phyloP scores from a whole-genome alignment of 2,797 vertebrate genomes.

The Botia almorhae region DNA sequence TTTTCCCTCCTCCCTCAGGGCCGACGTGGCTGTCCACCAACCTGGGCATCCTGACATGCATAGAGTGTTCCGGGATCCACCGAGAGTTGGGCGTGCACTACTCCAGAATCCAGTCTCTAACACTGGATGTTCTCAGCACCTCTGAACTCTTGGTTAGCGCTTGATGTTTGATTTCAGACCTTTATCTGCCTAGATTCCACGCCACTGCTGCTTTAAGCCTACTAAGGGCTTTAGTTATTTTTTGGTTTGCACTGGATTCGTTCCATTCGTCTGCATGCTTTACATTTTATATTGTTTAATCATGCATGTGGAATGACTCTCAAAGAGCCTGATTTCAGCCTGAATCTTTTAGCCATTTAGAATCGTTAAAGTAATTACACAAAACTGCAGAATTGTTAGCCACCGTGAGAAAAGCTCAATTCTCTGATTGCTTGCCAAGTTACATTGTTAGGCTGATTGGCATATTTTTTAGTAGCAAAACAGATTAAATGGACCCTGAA shows the following conservation, averaged over 20 bases:
- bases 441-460: constrained; percentile 27
- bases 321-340: too few relatives aligned
- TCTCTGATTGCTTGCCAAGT: constrained; percentile 5
- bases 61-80: constrained; percentile 98
- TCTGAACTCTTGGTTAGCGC: constrained; percentile 93
- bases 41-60: constrained; percentile 95
- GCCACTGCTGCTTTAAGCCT: background rate
- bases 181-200: constrained; percentile 20
- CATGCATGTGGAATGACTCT: too few relatives aligned
- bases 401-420: constrained; percentile 52
- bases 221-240: background rate
- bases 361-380: constrained; percentile 41
- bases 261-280: constrained; percentile 54
- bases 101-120: constrained; percentile 97
- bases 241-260: background rate
- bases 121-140: constrained; percentile 94
- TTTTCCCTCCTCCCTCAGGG: constrained; percentile 72
- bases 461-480: constrained; percentile 36
- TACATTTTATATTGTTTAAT: constrained; percentile 58
- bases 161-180: background rate
- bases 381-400: constrained; percentile 56
- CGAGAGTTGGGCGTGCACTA: constrained; percentile 96
- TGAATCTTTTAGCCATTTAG: constrained; percentile 17
- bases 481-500: constrained; percentile 43
- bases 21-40: constrained; percentile 98